Percentiles rank a stretch among this genome's conserved stretches.
These are phyloP conservation scores for Drosophila paranaensis DNA, from an alignment of 2,888 invertebrate genomes.

Conservation along the genomic window DNA sequence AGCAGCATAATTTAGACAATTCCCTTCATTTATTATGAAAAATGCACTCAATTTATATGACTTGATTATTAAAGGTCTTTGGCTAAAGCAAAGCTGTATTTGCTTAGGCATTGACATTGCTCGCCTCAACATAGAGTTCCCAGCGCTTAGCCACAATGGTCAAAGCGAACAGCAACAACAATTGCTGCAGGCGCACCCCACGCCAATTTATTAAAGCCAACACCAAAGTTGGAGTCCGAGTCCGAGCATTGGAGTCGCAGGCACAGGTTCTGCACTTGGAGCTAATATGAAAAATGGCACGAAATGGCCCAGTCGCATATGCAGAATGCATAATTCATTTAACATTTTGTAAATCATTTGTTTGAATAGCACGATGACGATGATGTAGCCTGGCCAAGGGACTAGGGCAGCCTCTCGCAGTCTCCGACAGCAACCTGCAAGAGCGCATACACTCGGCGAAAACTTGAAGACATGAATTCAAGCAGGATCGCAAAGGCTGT, in stretches of 20 bases:
- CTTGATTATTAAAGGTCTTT: conserved; percentile 74
- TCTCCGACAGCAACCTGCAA: conserved; percentile 61
- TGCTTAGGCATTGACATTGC: conserved; percentile 73
- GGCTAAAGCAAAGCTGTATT: conserved; percentile 48
- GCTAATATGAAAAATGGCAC: conserved; percentile 68
- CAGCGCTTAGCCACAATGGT: conserved; percentile 46
- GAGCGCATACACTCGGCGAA: conserved; percentile 14
- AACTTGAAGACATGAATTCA: too few species aligned
- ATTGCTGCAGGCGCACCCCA: conserved; percentile 73
- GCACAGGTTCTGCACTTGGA: conserved; percentile 16
- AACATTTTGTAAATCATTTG: conserved; percentile 82
- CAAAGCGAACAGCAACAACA: conserved; percentile 20
- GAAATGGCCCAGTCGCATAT: conserved; percentile 66
- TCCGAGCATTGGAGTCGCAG: conserved; percentile 14
- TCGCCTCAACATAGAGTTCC: conserved; percentile 33
- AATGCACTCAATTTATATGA: conserved; percentile 79
- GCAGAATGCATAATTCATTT: conserved; percentile 82
- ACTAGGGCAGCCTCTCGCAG: conserved; percentile 48
- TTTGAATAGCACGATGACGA: conserved; percentile 79
- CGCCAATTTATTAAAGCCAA: conserved; percentile 80
- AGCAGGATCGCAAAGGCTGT: too few species aligned
- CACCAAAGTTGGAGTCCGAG: conserved; percentile 52
- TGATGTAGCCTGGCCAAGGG: conserved; percentile 51
- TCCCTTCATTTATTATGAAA: conserved; percentile 78
- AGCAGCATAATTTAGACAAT: conserved; percentile 73